These are phyloP conservation scores for Loxodonta africana DNA, from an alignment of 2,113 vertebrate genomes.

Conservation along the genomic window DNA sequence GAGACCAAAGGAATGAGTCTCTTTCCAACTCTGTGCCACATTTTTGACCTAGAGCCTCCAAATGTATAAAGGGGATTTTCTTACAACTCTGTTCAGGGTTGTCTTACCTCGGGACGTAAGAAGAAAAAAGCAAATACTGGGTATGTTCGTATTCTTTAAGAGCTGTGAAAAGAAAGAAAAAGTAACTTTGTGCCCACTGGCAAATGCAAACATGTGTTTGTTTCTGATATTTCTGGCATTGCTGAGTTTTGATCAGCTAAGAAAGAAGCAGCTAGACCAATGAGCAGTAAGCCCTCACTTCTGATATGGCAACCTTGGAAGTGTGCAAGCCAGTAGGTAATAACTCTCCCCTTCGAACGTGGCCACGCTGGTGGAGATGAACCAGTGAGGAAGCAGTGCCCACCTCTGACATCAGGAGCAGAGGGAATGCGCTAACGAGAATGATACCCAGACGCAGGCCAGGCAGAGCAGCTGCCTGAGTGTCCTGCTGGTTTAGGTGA, in stretches of 20 bases:
- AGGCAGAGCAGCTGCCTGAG: neutral
- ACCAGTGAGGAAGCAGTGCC: neutral
- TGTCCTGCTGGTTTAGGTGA: neutral
- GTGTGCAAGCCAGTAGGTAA: neutral
- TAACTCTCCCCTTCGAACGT: neutral
- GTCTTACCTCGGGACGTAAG: constrained; percentile 13
- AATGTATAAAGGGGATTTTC: neutral
- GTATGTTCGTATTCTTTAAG: neutral
- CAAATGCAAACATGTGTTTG: constrained; percentile 22
- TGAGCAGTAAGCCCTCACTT: neutral
- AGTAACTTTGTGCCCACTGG: neutral
- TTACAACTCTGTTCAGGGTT: constrained; percentile 28
- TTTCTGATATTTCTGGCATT: neutral
- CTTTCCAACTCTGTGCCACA: neutral
- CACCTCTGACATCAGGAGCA: neutral
- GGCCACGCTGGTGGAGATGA: neutral
- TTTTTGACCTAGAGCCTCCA: neutral
- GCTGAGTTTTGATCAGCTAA: neutral
- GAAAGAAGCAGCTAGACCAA: neutral
- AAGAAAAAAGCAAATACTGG: neutral
- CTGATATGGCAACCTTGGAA: neutral
- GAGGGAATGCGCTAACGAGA: neutral
- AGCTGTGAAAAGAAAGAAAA: constrained; percentile 46
- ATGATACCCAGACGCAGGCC: neutral
- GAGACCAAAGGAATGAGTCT: neutral